phyloP scores from a whole-genome alignment of 2,888 invertebrate genomes.

The Strigamia maritima region DNA sequence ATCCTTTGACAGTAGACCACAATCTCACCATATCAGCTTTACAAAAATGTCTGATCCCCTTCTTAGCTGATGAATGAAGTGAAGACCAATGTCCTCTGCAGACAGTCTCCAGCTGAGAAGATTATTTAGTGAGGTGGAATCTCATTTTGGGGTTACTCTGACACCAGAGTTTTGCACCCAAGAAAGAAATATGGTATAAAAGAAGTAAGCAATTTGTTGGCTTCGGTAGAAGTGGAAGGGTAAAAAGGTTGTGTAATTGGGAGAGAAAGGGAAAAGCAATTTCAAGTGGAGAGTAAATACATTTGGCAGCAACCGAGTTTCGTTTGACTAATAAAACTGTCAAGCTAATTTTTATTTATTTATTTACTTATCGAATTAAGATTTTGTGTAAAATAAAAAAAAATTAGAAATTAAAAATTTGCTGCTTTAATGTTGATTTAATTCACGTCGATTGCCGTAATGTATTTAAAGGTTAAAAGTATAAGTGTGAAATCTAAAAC shows the following conservation, averaged over 20 bases:
- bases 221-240: neutral
- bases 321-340: neutral
- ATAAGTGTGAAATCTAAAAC: too few species aligned
- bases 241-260: neutral
- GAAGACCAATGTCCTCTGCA: neutral
- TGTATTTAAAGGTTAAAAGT: too few species aligned
- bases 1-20: neutral
- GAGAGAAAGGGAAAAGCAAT: neutral
- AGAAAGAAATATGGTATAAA: neutral
- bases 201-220: neutral
- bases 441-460: too few species aligned
- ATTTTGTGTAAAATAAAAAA: too few species aligned
- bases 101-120: neutral
- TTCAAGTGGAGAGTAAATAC: neutral
- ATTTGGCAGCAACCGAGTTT: neutral
- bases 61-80: neutral
- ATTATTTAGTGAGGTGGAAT: neutral
- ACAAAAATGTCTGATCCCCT: neutral
- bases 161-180: neutral
- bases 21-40: too few species aligned
- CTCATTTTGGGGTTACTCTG: neutral
- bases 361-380: neutral
- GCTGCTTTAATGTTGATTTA: too few species aligned
- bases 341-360: neutral
- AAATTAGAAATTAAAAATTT: too few species aligned